phyloP scores from a whole-genome alignment of 2,113 vertebrate species.

The Vulpes lagopus region DNA sequence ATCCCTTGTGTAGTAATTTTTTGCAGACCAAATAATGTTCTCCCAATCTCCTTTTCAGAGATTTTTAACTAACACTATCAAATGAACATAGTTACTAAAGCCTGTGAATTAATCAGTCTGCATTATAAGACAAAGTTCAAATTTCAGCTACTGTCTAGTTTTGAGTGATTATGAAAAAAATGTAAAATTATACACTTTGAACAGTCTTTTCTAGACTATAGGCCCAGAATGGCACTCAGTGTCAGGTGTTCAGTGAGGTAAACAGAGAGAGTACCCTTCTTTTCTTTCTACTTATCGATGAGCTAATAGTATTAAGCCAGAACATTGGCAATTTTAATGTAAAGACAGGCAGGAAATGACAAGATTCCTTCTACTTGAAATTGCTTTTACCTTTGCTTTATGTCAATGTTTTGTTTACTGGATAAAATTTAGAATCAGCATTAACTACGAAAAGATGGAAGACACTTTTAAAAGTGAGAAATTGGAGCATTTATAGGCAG shows the following conservation, averaged over 20 bases:
- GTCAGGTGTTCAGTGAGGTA: neutral
- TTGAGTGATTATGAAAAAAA: neutral
- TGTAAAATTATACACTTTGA: neutral
- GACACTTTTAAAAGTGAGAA: neutral
- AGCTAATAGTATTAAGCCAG: neutral
- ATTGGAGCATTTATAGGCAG: fast-evolving
- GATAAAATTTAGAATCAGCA: neutral
- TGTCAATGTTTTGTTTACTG: neutral
- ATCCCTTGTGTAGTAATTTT: neutral
- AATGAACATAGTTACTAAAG: neutral
- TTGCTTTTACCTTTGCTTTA: constrained; percentile 46
- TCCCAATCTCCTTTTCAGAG: neutral
- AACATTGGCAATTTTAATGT: constrained; percentile 39
- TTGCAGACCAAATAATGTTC: neutral
- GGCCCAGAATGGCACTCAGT: neutral
- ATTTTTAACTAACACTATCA: neutral
- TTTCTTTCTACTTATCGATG: neutral
- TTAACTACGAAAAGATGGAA: neutral
- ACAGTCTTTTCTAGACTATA: neutral
- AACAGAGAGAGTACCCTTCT: neutral
- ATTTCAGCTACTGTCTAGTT: neutral
- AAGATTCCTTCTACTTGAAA: neutral
- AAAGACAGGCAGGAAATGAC: neutral
- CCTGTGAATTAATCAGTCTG: neutral
- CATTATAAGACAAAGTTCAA: neutral